phyloP scores from a whole-genome alignment of 2,888 invertebrate genomes.

The Saturnia pavonia region DNA sequence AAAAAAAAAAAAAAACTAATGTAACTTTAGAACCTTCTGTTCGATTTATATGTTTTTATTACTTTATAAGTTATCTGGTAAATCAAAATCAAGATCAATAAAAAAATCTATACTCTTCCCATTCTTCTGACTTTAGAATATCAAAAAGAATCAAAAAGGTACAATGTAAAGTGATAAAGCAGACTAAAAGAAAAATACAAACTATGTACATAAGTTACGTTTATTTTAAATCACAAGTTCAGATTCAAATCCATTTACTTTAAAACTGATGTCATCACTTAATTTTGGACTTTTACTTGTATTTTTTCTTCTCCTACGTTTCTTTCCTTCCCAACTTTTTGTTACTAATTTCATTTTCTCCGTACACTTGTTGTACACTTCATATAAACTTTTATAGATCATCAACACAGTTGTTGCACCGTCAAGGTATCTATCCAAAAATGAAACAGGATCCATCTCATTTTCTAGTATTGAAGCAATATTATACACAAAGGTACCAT shows the following conservation, averaged over 20 bases:
- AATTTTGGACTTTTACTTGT: constrained; percentile 44
- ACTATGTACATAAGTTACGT: constrained; percentile 27
- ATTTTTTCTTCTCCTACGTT: constrained; percentile 49
- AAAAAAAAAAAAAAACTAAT: too few species aligned
- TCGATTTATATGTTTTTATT: too few species aligned
- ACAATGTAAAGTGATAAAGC: too few species aligned
- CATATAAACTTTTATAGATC: constrained; percentile 64
- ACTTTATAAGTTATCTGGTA: too few species aligned
- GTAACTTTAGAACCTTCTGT: too few species aligned
- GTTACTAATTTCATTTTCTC: constrained; percentile 53
- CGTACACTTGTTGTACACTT: constrained; percentile 45
- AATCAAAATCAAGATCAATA: too few species aligned
- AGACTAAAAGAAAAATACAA: neutral
- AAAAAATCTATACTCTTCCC: too few species aligned
- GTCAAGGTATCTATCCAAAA: constrained; percentile 76
- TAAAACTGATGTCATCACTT: constrained; percentile 56
- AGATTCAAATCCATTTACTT: constrained; percentile 69
- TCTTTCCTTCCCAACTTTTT: constrained; percentile 47
- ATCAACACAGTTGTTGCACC: constrained; percentile 59
- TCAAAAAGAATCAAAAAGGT: too few species aligned
- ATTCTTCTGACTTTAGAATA: too few species aligned
- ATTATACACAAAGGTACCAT: constrained; percentile 90
- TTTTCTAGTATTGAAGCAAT: constrained; percentile 83
- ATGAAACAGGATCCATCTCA: constrained; percentile 77
- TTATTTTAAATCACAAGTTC: constrained; percentile 56